Evolutionary conservation across 2,888 invertebrate species (phyloP), one percentile per base, ranked within the genome.

Genomic region (Platerodrilus igneus): DNA sequence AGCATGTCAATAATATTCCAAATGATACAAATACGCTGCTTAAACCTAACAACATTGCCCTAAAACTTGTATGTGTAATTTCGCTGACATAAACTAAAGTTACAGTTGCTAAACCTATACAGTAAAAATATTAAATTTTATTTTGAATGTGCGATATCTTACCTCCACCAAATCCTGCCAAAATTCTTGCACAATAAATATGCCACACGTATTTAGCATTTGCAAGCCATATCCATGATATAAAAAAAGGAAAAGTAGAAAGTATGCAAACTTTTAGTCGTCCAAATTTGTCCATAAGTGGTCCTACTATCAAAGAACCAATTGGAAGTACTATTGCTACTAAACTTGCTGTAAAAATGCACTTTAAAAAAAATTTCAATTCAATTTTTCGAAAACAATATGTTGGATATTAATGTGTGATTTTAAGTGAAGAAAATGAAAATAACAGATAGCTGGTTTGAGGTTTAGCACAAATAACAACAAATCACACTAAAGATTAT

Each of bases 21-120:
- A 76, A 63, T 0, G 77, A 73, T 0, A 77, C 76, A 51, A 72
- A 75, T 4, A 77, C 72, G 41, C 76, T 76, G 55, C 76, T 77
- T 2, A 75, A 59, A 25, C 74, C 71, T 4, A 78, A 58, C 11
- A 78, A 57, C 72, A 76, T 74, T 21, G 76, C 70, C 14, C 77
- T 62, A 27, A 72, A 64, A 35, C 63, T 63, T 1, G 74, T 70
- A 63, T 77, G 75, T 1, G 75, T 60, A 17, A 77, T 72, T 62
- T 79, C 78, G 19, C 76, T 73, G 1, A 75, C 74, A 56, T 77
- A 79, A 6, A 78, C 71, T 20, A 77, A 38, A 3, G 68, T 64
- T 4, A 72, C 75, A 2, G 73, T 73, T 9, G 74, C 70, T 38
- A 78, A 53, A 37, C 78, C 76, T 64, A 55, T 19, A 55, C 52